Base-by-base conservation (phyloP, 2,113 vertebrate genomes). In the Pseudorasbora parva region DNA sequence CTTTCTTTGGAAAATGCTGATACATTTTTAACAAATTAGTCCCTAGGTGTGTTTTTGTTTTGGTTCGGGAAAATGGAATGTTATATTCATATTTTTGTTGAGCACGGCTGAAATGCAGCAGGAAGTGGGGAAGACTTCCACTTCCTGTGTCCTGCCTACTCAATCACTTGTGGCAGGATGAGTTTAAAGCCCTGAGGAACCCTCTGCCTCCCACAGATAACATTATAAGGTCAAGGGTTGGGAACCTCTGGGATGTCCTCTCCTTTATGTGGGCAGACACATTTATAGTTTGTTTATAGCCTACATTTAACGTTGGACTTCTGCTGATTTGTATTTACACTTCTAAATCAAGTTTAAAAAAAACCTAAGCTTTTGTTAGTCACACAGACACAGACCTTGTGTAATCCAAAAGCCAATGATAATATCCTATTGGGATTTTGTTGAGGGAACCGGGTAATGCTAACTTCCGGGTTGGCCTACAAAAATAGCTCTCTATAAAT, bases 141-240 rank as follows among this genome's bases (percentile, higher is more conserved):
- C 78, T 85, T 88, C 84, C 86, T 81, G 86, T 82, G 89, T 89
- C 83, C 87, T 81, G 81, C 56, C 82, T 59, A 54, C 62, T 68
- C 30, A 21, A 15, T 37, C 10, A 45, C 25, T 81, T 54, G 47
- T 69, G 78, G 19, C 43, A 78, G 49, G 74, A 62, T 49, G 51
- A 88, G 57, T 82, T 87, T 86, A 84, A 41, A 45, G 23, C 62
- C 49, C 14, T 15, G 54, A 72, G 82, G 89, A 88, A 85, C 66
- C 64, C 74, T 49, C 21, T 81, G 85, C 83, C 74, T 81, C 69
- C 56, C 11, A 43, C 47, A 49, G 73, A 88, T 78, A 82, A 71
- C 1, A 3, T 69, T 23, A 56, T 21, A 19, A 41, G 84, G 81
- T 88, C 82, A 90, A 71, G 62, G 85, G 82, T 85, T 87, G 83